Conservation (phyloP, 1,140 invertebrate genomes). For the Aphaenogaster rudis region DNA sequence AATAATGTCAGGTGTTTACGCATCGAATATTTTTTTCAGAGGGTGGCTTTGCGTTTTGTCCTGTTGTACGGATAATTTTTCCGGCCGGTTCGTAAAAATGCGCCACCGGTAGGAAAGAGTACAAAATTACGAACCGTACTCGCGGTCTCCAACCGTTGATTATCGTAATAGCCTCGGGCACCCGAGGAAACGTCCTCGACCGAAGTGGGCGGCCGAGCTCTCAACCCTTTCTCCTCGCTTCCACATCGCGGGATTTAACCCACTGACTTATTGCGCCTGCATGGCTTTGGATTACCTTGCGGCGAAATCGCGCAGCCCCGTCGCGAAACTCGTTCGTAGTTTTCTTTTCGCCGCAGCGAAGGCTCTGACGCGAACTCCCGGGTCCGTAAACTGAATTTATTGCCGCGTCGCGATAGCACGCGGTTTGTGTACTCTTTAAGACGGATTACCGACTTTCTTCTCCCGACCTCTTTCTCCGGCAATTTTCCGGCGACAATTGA, state of each 20-base stretch:
- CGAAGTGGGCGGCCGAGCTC: background rate
- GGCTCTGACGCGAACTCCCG: conserved; percentile 40
- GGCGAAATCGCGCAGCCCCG: background rate
- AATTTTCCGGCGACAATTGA: conserved; percentile 45
- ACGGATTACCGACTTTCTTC: conserved; percentile 36
- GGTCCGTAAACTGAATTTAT: conserved; percentile 46
- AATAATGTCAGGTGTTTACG: conserved; percentile 8
- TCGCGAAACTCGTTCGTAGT: background rate
- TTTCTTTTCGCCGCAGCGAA: conserved; percentile 23
- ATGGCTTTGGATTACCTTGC: conserved; percentile 41
- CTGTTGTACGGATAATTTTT: background rate
- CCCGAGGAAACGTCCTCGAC: conserved; percentile 16
- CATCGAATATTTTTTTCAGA: background rate
- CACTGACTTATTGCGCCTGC: conserved; percentile 47
- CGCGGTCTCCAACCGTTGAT: conserved; percentile 44
- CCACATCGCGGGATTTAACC: conserved; percentile 19
- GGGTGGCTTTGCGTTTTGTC: background rate
- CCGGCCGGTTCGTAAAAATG: conserved; percentile 11
- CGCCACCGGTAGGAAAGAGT: background rate
- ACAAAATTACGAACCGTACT: conserved; percentile 48
- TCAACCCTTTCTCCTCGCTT: conserved; percentile 32
- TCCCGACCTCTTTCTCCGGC: background rate
- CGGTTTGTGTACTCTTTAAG: conserved; percentile 52
- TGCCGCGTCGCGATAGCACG: conserved; percentile 12
- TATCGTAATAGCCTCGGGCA: conserved; percentile 24